phyloP scores from a whole-genome alignment of 2,888 invertebrate genomes.

The Philaethria dido region DNA sequence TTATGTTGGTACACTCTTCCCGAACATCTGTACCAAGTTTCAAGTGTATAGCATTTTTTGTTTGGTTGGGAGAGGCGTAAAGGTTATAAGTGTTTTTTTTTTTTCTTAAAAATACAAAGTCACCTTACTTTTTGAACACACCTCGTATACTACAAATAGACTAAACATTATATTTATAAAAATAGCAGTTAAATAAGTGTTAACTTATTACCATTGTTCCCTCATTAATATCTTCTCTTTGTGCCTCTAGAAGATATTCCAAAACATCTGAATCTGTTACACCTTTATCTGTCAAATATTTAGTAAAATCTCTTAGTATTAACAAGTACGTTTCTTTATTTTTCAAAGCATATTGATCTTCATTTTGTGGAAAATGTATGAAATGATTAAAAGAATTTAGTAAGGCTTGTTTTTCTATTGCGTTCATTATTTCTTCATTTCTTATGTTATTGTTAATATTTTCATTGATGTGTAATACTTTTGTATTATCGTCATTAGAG shows the following conservation, averaged over 20 bases:
- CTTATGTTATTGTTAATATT: background rate
- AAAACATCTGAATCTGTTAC: constrained; percentile 11
- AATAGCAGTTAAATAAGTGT: too few relatives aligned
- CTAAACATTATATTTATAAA: too few relatives aligned
- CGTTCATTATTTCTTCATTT: background rate
- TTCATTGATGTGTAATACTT: constrained; percentile 2
- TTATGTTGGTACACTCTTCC: too few relatives aligned
- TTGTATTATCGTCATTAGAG: background rate
- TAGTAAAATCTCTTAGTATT: constrained; percentile 12
- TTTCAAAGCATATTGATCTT: background rate
- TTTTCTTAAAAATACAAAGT: too few relatives aligned
- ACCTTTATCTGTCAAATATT: constrained; percentile 1
- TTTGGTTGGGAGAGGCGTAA: too few relatives aligned
- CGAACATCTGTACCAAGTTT: too few relatives aligned
- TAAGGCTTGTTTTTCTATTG: constrained; percentile 2
- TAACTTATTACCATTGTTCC: background rate
- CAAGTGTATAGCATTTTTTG: too few relatives aligned
- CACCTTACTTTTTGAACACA: too few relatives aligned
- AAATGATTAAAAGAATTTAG: background rate
- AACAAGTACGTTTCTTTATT: background rate
- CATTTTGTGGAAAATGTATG: background rate
- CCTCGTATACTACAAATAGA: too few relatives aligned
- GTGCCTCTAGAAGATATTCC: background rate
- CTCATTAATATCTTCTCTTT: background rate
- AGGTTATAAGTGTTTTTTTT: too few relatives aligned